Conservation (phyloP, 2,797 vertebrate genomes). For the Sebastes matsubarae region DNA sequence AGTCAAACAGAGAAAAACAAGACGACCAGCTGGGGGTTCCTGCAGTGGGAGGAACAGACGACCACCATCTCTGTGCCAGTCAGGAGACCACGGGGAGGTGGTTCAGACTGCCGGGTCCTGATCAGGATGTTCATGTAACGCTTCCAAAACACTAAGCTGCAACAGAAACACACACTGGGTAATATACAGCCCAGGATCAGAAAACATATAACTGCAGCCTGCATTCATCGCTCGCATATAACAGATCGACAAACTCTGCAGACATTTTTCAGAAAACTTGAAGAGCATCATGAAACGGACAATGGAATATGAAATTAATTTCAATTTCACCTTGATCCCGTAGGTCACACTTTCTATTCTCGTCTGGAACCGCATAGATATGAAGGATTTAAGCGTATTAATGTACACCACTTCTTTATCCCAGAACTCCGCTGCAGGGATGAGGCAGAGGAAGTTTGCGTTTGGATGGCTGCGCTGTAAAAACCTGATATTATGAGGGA, state of each 20-base stretch:
- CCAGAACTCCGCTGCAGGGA: background rate
- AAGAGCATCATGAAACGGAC: background rate
- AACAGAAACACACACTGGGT: background rate
- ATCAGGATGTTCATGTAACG: background rate
- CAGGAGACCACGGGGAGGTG: background rate
- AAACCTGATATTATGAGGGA: background rate
- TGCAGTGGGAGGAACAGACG: background rate
- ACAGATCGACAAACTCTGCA: background rate
- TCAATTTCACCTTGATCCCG: background rate
- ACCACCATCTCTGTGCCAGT: background rate
- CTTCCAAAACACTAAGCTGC: background rate
- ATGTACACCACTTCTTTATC: background rate
- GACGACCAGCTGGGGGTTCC: constrained; percentile 2
- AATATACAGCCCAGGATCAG: background rate
- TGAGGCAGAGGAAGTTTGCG: rapidly evolving
- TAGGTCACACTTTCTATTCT: background rate
- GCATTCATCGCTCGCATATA: rapidly evolving
- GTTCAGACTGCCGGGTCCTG: background rate
- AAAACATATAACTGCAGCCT: background rate
- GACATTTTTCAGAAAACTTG: background rate
- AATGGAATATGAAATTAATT: background rate
- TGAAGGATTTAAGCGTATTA: background rate
- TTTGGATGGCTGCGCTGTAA: background rate
- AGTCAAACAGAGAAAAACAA: constrained; percentile 9
- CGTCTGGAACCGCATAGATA: background rate